Evolutionary conservation across 1,140 invertebrate species (phyloP).

Genomic region (Danaus melanippus): DNA sequence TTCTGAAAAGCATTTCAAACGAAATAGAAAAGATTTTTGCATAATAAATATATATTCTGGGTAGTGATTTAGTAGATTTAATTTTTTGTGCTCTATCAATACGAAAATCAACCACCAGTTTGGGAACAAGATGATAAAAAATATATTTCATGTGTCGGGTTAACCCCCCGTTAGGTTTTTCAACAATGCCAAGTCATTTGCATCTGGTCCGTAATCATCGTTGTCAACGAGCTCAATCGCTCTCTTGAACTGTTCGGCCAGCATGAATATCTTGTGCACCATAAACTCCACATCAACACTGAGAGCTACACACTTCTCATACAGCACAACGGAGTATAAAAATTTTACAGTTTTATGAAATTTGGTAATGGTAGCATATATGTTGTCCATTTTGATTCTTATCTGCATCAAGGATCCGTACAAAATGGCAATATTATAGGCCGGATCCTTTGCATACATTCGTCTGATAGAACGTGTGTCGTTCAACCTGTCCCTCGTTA

Average conservation of each 20-base stretch:
- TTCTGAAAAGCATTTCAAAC: too few species aligned
- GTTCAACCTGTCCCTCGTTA: constrained; percentile 25
- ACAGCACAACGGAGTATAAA: constrained; percentile 29
- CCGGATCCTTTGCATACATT: constrained; percentile 10
- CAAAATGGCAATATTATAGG: constrained; percentile 27
- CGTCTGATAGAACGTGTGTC: constrained; percentile 22
- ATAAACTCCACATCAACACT: constrained; percentile 23
- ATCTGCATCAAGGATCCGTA: constrained; percentile 32
- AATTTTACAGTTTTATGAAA: constrained; percentile 17
- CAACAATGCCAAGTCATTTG: background rate
- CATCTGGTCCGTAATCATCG: background rate
- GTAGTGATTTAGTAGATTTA: too few species aligned
- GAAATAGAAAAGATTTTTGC: too few species aligned
- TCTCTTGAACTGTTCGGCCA: constrained; percentile 5
- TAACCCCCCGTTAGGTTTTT: background rate
- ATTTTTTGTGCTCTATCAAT: too few species aligned
- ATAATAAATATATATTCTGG: too few species aligned
- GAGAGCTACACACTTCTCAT: constrained; percentile 29
- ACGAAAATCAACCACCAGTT: too few species aligned
- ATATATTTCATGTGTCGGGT: too few species aligned
- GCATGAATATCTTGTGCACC: constrained; percentile 24
- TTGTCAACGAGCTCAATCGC: background rate
- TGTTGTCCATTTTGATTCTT: constrained; percentile 30
- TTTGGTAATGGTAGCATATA: constrained; percentile 21
- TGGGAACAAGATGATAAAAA: too few species aligned